These are phyloP conservation scores for Eristalinus sepulchralis DNA, from an alignment of 2,888 invertebrate genomes.

Conservation along the genomic window DNA sequence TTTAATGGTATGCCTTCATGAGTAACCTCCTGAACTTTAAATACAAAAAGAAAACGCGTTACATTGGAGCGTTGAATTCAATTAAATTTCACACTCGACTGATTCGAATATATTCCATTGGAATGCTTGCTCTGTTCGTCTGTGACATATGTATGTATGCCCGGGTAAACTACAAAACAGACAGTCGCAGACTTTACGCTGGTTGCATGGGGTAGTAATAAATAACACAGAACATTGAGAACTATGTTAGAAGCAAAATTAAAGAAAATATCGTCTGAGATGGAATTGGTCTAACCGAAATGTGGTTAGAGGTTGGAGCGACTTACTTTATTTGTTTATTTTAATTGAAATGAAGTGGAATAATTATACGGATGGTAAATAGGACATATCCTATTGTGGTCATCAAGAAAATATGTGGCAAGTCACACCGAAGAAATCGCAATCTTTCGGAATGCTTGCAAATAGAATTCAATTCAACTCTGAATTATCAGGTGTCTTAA, in stretches of 20 bases:
- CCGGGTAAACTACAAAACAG: background rate
- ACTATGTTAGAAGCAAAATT: background rate
- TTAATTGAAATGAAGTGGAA: background rate
- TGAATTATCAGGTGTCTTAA: too few relatives aligned
- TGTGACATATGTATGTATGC: background rate
- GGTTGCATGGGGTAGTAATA: background rate
- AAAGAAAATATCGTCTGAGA: background rate
- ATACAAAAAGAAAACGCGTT: background rate
- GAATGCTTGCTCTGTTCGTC: background rate
- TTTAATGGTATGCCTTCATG: background rate
- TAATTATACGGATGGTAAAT: too few relatives aligned
- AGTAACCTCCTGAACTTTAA: slow-evolving; percentile 22
- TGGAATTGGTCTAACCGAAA: background rate
- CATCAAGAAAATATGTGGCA: too few relatives aligned
- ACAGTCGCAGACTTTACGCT: background rate
- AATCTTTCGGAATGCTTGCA: too few relatives aligned
- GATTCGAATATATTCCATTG: background rate
- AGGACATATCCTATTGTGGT: too few relatives aligned
- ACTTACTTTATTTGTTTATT: background rate
- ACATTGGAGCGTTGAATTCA: background rate
- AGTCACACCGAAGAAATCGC: too few relatives aligned
- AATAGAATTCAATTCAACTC: too few relatives aligned
- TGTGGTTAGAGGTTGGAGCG: background rate
- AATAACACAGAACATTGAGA: background rate
- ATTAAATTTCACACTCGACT: background rate